Evolutionary conservation across 2,797 vertebrate genomes (phyloP).

Genomic region (Capromys pilorides): DNA sequence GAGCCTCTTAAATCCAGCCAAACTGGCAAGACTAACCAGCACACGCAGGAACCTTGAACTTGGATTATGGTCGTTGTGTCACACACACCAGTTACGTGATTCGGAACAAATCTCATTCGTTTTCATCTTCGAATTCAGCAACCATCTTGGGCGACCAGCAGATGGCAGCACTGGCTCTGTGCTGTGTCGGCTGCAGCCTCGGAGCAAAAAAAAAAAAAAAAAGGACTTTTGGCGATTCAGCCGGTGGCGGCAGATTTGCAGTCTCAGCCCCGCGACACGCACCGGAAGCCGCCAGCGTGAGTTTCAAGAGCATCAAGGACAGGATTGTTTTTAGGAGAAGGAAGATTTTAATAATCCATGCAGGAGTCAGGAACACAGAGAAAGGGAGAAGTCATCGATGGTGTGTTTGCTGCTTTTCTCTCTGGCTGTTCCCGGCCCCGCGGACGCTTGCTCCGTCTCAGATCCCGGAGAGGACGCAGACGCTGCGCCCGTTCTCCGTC

Average conservation of each 20-base stretch:
- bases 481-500: neutral
- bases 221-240: fast-evolving
- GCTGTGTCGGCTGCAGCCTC: neutral
- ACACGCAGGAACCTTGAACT: neutral
- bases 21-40: neutral
- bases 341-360: neutral
- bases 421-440: neutral
- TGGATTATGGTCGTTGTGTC: neutral
- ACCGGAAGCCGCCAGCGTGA: neutral
- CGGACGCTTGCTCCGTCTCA: neutral
- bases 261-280: neutral
- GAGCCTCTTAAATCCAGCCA: neutral
- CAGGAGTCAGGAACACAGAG: neutral
- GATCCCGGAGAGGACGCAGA: neutral
- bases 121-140: neutral
- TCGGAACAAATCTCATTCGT: neutral
- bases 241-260: neutral
- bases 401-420: too few relatives aligned
- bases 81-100: neutral
- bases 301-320: neutral
- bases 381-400: neutral
- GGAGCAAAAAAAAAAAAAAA: too few relatives aligned
- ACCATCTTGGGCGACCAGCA: neutral
- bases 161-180: slow-evolving; percentile 43
- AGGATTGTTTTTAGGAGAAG: neutral